These are phyloP conservation scores for Drosophila differens DNA, from an alignment of 2,888 invertebrate genomes.

Conservation along the genomic window DNA sequence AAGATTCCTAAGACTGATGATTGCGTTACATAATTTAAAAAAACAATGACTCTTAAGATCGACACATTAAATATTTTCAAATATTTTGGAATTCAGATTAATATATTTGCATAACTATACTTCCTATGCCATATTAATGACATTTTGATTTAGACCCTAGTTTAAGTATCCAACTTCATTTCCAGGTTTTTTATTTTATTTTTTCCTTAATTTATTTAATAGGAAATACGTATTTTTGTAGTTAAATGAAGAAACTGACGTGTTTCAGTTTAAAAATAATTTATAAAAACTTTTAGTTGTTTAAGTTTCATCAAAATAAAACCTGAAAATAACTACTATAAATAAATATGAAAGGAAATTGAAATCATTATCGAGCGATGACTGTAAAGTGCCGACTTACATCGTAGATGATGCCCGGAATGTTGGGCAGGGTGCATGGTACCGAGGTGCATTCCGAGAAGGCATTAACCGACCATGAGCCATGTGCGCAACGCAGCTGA, in stretches of 20 bases:
- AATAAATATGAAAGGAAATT: background rate
- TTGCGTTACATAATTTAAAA: too few relatives aligned
- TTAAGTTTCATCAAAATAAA: rapidly evolving
- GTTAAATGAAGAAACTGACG: too few relatives aligned
- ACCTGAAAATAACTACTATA: background rate
- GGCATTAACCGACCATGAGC: conserved; percentile 92
- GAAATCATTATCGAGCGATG: background rate
- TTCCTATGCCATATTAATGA: too few relatives aligned
- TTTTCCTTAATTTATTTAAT: too few relatives aligned
- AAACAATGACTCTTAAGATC: background rate
- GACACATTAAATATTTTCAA: too few relatives aligned
- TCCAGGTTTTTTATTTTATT: too few relatives aligned
- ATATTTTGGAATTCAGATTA: background rate
- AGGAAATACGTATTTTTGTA: too few relatives aligned
- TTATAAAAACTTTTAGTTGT: background rate
- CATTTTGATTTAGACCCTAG: too few relatives aligned
- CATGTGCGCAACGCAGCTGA: conserved; percentile 91
- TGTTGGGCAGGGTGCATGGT: conserved; percentile 84
- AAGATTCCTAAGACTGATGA: too few relatives aligned
- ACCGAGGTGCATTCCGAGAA: conserved; percentile 92
- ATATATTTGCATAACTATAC: background rate
- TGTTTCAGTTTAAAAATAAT: background rate
- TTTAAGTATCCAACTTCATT: too few relatives aligned
- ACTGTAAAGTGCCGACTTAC: conserved; percentile 43
- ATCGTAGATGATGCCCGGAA: conserved; percentile 83